Evolutionary conservation across 2,113 vertebrate genomes (phyloP), one percentile per base, ranked within the genome.

Genomic region (Phaethon lepturus): DNA sequence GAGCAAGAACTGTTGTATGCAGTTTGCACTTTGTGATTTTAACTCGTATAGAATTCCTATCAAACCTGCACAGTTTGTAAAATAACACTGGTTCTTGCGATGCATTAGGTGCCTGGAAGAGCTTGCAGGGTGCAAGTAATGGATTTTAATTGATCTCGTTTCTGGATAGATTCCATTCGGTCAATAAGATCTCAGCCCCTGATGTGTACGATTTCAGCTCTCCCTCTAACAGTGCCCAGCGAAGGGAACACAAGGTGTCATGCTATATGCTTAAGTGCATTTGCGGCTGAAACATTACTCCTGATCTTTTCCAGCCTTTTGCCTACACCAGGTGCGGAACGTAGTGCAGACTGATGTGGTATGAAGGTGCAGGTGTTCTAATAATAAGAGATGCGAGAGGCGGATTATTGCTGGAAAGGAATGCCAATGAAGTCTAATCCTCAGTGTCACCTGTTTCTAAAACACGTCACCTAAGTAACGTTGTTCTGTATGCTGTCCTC

Each of bases 121-220:
- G 62, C 55, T 88, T 1, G 0, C 3, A 9, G 50, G 47, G 40
- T 86, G 35, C 15, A 4, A 80, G 72, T 92, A 94, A 93, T 97
- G 90, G 92, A 35, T 77, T 90, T 94, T 81, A 59, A 97, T 93
- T 71, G 82, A 95, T 94, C 75, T 84, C 8, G 62, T 90, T 77
- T 83, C 90, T 95, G 96, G 97, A 59, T 44, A 26, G 47, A 31
- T 71, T 88, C 94, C 90, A 83, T 55, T 69, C 50, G 50, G 63
- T 76, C 50, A 47, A 33, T 71, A 71, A 80, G 71, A 59, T 55
- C 85, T 69, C 78, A 75, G 73, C 3, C 23, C 6, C 23, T 49
- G n/a, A 72, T 7, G 53, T 6, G 19, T 24, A 10, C 8, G 20
- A 73, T 75, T 90, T 77, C 75, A 76, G 0, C 31, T 79, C 44